A percentile compares a stretch with the other conserved stretches of the same genome.
These are phyloP conservation scores for Temnothorax longispinosus DNA, from an alignment of 1,140 invertebrate genomes.

Conservation along the genomic window DNA sequence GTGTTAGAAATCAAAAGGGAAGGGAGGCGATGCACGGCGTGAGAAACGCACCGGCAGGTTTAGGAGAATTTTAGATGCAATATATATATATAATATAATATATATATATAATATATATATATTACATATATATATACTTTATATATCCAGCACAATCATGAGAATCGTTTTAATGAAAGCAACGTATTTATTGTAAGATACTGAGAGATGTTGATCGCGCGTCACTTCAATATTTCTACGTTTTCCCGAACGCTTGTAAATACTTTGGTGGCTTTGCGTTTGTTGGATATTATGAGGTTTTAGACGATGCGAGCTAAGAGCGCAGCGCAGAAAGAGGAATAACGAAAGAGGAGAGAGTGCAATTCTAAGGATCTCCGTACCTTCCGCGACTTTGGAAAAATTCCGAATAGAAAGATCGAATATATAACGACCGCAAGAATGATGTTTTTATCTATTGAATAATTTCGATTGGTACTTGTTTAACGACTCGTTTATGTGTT, in stretches of 20 bases:
- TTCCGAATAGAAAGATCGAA: slow-evolving; percentile 22
- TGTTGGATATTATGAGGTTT: slow-evolving; percentile 63
- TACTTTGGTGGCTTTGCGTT: slow-evolving; percentile 67
- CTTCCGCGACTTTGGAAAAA: slow-evolving; percentile 22
- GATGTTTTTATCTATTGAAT: background rate
- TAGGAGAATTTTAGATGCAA: slow-evolving; percentile 64
- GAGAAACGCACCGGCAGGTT: slow-evolving; percentile 57
- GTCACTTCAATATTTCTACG: slow-evolving; percentile 68
- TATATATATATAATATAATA: slow-evolving; percentile 39
- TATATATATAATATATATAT: slow-evolving; percentile 17
- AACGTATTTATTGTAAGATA: slow-evolving; percentile 72
- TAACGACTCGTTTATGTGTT: background rate
- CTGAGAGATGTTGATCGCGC: slow-evolving; percentile 58
- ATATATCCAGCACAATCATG: slow-evolving; percentile 74
- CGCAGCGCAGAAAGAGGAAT: slow-evolving; percentile 66
- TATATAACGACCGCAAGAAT: background rate
- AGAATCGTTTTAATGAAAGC: slow-evolving; percentile 67
- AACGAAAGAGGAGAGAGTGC: slow-evolving; percentile 50
- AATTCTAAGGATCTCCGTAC: slow-evolving; percentile 30
- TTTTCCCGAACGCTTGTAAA: slow-evolving; percentile 65
- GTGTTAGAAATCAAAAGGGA: slow-evolving; percentile 60
- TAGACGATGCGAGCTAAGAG: slow-evolving; percentile 64
- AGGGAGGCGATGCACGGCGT: background rate
- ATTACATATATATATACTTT: slow-evolving; percentile 57
- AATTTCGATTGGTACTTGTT: slow-evolving; percentile 14